Evolutionary conservation across 1,140 invertebrate genomes (phyloP).

Genomic region (Sinonovacula constricta): DNA sequence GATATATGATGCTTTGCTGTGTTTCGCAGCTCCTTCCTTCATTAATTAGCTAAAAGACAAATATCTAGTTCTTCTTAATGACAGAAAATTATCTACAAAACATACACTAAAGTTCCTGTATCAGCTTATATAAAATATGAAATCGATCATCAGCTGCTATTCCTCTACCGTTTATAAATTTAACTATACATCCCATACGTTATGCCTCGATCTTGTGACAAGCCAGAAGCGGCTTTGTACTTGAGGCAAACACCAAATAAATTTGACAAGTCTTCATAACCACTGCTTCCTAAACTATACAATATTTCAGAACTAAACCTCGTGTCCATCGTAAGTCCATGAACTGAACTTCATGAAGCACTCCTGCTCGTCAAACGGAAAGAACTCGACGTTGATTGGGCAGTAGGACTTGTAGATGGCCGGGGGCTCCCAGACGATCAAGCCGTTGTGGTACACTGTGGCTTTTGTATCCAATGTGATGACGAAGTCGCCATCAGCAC

Average conservation of each 20-base stretch:
- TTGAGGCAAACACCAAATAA: not conserved
- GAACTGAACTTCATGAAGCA: slow-evolving; percentile 92
- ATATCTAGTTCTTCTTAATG: too few relatives aligned
- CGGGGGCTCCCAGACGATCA: slow-evolving; percentile 98
- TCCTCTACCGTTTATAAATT: too few relatives aligned
- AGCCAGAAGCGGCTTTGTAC: not conserved
- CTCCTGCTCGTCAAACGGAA: slow-evolving; percentile 93
- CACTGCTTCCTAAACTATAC: not conserved
- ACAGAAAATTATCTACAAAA: too few relatives aligned
- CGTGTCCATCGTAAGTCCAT: slow-evolving; percentile 88
- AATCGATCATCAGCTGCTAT: too few relatives aligned
- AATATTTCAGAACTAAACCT: slow-evolving; percentile 59
- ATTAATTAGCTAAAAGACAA: too few relatives aligned
- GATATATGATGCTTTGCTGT: too few relatives aligned
- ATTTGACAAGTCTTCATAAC: not conserved
- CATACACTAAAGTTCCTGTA: too few relatives aligned
- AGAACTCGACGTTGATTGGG: slow-evolving; percentile 93
- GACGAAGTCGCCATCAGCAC: slow-evolving; percentile 81
- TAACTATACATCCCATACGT: too few relatives aligned
- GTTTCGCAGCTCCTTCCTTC: too few relatives aligned
- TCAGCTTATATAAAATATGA: too few relatives aligned
- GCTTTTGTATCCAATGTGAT: slow-evolving; percentile 81
- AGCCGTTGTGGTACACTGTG: slow-evolving; percentile 84
- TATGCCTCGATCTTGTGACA: too few relatives aligned
- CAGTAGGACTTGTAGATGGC: slow-evolving; percentile 99